These are phyloP conservation scores for Neoaliturus tenellus DNA, from an alignment of 2,888 invertebrate genomes.

Conservation along the genomic window DNA sequence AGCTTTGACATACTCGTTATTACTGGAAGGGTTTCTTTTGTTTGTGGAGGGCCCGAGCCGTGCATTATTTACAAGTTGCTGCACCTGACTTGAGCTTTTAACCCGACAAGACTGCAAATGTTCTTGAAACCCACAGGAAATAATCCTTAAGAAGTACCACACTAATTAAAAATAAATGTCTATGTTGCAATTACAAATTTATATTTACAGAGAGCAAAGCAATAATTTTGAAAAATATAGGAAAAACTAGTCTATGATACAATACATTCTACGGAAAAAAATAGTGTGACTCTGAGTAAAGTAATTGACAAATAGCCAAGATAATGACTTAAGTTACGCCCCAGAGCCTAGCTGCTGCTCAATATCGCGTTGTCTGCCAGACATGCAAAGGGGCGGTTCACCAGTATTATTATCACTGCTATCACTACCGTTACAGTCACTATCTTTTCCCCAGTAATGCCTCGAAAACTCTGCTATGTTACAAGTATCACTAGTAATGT, in stretches of 20 bases:
- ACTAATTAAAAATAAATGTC: no score
- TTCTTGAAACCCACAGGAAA: no score
- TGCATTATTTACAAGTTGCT: conserved; percentile 23
- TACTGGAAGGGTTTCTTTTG: conserved; percentile 20
- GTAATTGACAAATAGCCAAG: not conserved
- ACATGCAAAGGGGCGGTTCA: conserved; percentile 9
- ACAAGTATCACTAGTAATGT: no score
- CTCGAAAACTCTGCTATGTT: no score
- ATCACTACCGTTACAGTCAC: conserved; percentile 10
- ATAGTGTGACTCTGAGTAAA: no score
- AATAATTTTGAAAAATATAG: no score
- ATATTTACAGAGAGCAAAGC: no score
- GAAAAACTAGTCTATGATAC: no score
- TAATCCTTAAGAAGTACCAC: no score
- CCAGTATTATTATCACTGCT: not conserved
- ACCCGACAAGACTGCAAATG: conserved; percentile 1
- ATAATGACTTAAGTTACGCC: not conserved
- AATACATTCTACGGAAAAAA: no score
- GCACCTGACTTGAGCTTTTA: conserved; percentile 29
- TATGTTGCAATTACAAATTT: no score
- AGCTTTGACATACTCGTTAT: conserved; percentile 30
- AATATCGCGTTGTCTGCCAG: conserved; percentile 11
- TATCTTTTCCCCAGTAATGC: not conserved
- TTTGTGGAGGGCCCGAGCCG: not conserved
- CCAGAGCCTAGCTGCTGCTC: not conserved